Evolutionary conservation across 2,797 vertebrate species (phyloP).

Genomic region (Lerista edwardsae): DNA sequence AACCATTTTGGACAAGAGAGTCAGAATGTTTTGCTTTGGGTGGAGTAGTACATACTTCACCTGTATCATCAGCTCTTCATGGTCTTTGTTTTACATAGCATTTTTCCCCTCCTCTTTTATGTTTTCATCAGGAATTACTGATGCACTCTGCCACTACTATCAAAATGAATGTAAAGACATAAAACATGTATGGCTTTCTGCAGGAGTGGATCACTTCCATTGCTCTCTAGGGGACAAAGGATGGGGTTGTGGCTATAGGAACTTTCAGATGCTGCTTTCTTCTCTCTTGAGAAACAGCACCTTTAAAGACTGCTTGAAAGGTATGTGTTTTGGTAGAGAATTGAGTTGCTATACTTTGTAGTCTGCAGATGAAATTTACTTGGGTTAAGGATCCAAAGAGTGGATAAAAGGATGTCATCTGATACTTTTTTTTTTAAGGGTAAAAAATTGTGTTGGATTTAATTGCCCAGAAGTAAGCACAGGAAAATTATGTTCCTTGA

Average conservation of each 20-base stretch:
- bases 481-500: no score
- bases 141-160: conserved; percentile 82
- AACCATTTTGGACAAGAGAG: background rate
- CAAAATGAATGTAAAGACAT: conserved; percentile 80
- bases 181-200: conserved; percentile 87
- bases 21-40: background rate
- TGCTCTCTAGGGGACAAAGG: conserved; percentile 88
- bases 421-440: background rate
- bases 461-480: background rate
- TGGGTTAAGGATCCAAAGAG: background rate
- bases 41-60: background rate
- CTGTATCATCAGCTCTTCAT: background rate
- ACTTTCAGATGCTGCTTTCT: conserved; percentile 94
- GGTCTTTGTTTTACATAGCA: background rate
- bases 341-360: background rate
- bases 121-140: conserved; percentile 80
- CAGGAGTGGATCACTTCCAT: conserved; percentile 88
- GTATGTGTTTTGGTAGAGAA: conserved; percentile 71
- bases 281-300: conserved; percentile 80
- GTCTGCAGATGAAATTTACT: background rate
- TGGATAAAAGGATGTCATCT: background rate
- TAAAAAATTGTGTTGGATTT: background rate
- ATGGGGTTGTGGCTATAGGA: conserved; percentile 97
- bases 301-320: conserved; percentile 80
- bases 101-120: background rate